A percentile compares a stretch with the other conserved stretches of the same genome.
These are phyloP conservation scores for Lithosia quadra DNA, from an alignment of 2,888 invertebrate species.

Conservation along the genomic window DNA sequence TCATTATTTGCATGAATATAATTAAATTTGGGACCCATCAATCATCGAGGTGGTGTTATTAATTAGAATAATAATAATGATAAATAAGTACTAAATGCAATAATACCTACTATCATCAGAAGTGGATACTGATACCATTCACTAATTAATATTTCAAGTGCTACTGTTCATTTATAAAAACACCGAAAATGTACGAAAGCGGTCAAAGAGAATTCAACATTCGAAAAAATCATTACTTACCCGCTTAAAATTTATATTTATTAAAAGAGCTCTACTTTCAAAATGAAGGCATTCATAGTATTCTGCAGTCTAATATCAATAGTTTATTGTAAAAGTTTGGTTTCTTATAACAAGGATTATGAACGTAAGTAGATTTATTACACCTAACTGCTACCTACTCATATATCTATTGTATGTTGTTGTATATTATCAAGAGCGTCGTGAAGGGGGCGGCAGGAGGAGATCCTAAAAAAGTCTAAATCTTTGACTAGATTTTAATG, in stretches of 20 bases:
- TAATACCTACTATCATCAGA: slow-evolving; percentile 41
- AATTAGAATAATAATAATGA: slow-evolving; percentile 48
- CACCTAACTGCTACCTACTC: no score
- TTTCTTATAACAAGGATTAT: slow-evolving; percentile 47
- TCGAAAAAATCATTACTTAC: slow-evolving; percentile 39
- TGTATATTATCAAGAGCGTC: no score
- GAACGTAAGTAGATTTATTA: slow-evolving; percentile 50
- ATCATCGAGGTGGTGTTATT: slow-evolving; percentile 30
- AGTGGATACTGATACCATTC: slow-evolving; percentile 46
- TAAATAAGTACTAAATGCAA: slow-evolving; percentile 8
- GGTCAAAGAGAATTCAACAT: slow-evolving; percentile 38
- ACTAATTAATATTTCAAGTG: slow-evolving; percentile 59
- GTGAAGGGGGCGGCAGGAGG: no score
- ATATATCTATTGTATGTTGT: no score
- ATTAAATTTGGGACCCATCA: slow-evolving; percentile 23
- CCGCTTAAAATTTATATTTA: slow-evolving; percentile 40
- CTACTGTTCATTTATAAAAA: slow-evolving; percentile 53
- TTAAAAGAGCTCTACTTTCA: slow-evolving; percentile 35
- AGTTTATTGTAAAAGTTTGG: slow-evolving; percentile 63
- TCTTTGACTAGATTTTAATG: no score
- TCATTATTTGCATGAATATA: slow-evolving; percentile 19
- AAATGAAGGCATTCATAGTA: slow-evolving; percentile 66
- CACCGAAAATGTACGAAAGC: slow-evolving; percentile 34
- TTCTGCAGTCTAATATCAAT: slow-evolving; percentile 60
- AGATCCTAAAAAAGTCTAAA: no score